Conservation (phyloP, 92 coral and sea anemone species). For the Pocillopora grandis region DNA sequence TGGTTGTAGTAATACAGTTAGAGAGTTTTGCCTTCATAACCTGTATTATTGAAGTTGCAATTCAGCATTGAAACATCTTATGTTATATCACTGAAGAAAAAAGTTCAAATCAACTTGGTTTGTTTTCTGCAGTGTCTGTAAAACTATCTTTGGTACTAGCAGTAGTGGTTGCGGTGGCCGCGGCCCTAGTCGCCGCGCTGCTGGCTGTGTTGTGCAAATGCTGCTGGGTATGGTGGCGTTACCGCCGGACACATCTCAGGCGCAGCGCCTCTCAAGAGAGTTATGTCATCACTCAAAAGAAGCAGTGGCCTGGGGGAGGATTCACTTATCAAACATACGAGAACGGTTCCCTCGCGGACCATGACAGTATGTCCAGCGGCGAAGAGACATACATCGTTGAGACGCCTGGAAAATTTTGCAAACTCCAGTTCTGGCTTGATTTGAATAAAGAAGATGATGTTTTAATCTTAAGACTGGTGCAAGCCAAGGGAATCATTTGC, state of each 20-base stretch:
- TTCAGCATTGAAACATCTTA: too few relatives aligned
- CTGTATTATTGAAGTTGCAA: too few relatives aligned
- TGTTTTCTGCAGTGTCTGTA: conserved; percentile 48
- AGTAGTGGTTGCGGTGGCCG: conserved; percentile 86
- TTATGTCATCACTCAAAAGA: conserved; percentile 60
- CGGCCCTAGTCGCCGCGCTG: conserved; percentile 82
- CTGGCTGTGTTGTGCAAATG: conserved; percentile 88
- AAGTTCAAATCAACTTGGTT: background rate
- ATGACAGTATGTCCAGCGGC: conserved; percentile 59
- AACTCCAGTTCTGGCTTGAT: conserved; percentile 80
- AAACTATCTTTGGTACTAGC: conserved; percentile 67
- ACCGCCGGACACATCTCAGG: conserved; percentile 65
- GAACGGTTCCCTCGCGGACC: conserved; percentile 65
- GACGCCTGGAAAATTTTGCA: conserved; percentile 86
- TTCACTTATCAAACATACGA: conserved; percentile 82
- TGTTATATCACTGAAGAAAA: too few relatives aligned
- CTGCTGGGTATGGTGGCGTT: conserved; percentile 92
- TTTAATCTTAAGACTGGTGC: conserved; percentile 72
- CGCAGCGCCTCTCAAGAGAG: conserved; percentile 69
- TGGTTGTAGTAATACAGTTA: too few relatives aligned
- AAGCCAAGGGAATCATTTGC: conserved; percentile 87
- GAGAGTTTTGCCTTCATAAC: too few relatives aligned
- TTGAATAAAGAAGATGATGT: conserved; percentile 78
- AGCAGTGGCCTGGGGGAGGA: conserved; percentile 71
- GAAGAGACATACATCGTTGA: conserved; percentile 87